These are phyloP conservation scores for Planococcus citri DNA, from an alignment of 1,140 invertebrate species.

Conservation along the genomic window DNA sequence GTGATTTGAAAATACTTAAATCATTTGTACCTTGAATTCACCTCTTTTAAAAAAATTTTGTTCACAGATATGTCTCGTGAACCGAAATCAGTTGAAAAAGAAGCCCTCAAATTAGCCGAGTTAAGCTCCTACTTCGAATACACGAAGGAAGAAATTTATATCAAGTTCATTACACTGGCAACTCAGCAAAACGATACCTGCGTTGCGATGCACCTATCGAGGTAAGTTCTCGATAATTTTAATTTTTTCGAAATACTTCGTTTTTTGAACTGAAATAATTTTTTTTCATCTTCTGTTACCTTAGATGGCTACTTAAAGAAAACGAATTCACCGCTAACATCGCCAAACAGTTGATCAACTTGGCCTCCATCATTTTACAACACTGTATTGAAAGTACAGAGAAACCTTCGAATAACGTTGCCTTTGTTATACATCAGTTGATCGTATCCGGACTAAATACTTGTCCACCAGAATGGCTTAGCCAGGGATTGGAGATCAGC, in stretches of 20 bases:
- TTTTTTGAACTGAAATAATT: background rate
- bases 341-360: background rate
- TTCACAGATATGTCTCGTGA: background rate
- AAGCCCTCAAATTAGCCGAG: background rate
- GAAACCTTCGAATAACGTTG: background rate
- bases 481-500: background rate
- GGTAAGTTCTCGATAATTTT: background rate
- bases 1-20: no score
- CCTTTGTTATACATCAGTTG: background rate
- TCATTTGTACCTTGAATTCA: no score
- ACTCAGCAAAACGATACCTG: background rate
- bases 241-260: no score
- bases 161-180: background rate
- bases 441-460: background rate
- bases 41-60: no score
- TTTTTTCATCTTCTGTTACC: background rate
- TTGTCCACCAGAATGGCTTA: background rate
- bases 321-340: background rate
- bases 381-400: background rate
- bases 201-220: background rate
- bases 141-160: background rate
- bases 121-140: background rate
- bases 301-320: background rate
- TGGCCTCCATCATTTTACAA: background rate
- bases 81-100: background rate